Percentiles rank a stretch among this genome's conserved stretches.
Evolutionary conservation across 2,888 invertebrate genomes (phyloP).

Genomic region (Ditula angustiorana): DNA sequence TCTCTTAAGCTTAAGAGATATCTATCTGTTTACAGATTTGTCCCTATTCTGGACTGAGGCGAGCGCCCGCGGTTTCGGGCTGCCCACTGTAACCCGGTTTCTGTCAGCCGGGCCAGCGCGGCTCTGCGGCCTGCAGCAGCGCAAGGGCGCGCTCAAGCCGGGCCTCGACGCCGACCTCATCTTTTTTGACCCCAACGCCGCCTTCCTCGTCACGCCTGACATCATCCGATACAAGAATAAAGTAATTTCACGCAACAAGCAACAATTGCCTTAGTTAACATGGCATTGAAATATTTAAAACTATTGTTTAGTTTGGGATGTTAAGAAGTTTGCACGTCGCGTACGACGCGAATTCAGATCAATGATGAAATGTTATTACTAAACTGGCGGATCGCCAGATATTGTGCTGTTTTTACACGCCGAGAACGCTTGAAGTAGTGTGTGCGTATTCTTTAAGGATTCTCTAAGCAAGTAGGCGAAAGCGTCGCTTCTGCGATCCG

Average conservation of each 20-base stretch:
- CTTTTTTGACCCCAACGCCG: slow-evolving; percentile 87
- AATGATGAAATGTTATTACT: too few species aligned
- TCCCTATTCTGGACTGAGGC: slow-evolving; percentile 88
- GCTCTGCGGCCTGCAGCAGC: slow-evolving; percentile 82
- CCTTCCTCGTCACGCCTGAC: slow-evolving; percentile 81
- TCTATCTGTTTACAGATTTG: slow-evolving; percentile 71
- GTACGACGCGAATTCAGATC: too few species aligned
- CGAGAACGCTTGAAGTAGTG: too few species aligned
- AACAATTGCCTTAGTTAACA: background rate
- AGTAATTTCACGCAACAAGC: slow-evolving; percentile 58
- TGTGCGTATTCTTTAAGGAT: too few species aligned
- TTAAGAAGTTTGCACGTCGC: too few species aligned
- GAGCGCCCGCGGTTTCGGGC: slow-evolving; percentile 71
- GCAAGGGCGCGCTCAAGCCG: slow-evolving; percentile 84
- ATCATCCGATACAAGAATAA: slow-evolving; percentile 87
- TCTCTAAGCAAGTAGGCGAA: too few species aligned
- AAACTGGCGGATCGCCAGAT: too few species aligned
- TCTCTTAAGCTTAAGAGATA: too few species aligned
- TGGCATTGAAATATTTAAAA: slow-evolving; percentile 21
- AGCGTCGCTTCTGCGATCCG: too few species aligned
- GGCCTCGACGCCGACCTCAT: slow-evolving; percentile 90
- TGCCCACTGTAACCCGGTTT: slow-evolving; percentile 82
- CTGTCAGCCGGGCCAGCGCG: slow-evolving; percentile 86
- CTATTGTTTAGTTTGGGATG: too few species aligned
- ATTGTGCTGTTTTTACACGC: too few species aligned